phyloP scores from a whole-genome alignment of 2,888 invertebrate species.

The Ectropis crepuscularia region DNA sequence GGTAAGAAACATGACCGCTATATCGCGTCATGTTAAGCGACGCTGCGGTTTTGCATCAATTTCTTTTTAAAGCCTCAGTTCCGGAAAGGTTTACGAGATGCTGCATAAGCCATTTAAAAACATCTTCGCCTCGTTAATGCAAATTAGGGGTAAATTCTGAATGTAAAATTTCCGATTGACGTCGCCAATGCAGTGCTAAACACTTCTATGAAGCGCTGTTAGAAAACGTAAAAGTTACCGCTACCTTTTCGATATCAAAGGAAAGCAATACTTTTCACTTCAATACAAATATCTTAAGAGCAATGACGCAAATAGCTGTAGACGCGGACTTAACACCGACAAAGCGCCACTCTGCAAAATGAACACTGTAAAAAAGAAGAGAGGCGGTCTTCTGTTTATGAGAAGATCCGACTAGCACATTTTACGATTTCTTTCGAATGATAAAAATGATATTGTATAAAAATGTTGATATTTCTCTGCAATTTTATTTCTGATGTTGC shows the following conservation, averaged over 20 bases:
- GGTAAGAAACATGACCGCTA: neutral
- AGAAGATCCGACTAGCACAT: slow-evolving; percentile 21
- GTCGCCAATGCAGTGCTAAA: no score
- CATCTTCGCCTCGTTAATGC: no score
- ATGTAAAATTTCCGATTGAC: no score
- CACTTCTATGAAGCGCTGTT: no score
- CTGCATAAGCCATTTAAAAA: no score
- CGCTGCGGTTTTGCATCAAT: no score
- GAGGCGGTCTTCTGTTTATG: slow-evolving; percentile 23
- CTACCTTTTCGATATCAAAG: slow-evolving; percentile 5
- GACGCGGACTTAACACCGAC: slow-evolving; percentile 26
- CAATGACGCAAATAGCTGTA: slow-evolving; percentile 21
- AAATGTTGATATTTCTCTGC: no score
- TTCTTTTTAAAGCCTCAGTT: no score
- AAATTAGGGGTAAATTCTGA: no score
- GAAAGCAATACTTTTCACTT: slow-evolving; percentile 12
- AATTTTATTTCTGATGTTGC: no score
- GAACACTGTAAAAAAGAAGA: slow-evolving; percentile 27
- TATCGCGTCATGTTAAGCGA: no score
- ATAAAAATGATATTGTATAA: neutral
- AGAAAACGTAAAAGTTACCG: neutral
- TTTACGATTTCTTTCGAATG: slow-evolving; percentile 21
- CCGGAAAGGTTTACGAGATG: no score
- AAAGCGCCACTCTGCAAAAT: slow-evolving; percentile 41
- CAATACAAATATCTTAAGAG: slow-evolving; percentile 20